Evolutionary conservation across 2,888 invertebrate species (phyloP).

Genomic region (Dynastes grantii): DNA sequence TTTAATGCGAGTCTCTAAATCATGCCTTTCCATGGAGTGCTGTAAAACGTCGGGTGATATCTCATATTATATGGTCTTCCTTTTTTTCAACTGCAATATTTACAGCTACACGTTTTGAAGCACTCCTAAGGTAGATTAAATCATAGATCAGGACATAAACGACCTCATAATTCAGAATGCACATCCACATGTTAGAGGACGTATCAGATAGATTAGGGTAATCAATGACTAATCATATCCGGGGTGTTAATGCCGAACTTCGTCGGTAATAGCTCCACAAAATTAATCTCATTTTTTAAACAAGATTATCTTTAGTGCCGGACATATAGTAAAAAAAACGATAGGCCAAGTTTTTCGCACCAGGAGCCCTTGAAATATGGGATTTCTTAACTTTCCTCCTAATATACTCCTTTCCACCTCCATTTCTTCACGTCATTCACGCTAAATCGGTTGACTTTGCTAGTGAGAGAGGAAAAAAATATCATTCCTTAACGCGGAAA

Average conservation of each 20-base stretch:
- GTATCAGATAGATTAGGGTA: conserved; percentile 56
- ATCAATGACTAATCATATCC: conserved; percentile 59
- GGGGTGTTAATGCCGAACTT: conserved; percentile 56
- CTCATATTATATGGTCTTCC: too few species aligned
- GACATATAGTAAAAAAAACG: conserved; percentile 44
- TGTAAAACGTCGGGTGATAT: not conserved
- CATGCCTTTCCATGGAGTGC: not conserved
- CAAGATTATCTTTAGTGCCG: conserved; percentile 48
- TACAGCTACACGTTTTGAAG: too few species aligned
- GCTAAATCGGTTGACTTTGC: conserved; percentile 39
- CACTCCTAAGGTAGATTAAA: not conserved
- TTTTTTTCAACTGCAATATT: too few species aligned
- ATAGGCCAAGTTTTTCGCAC: conserved; percentile 27
- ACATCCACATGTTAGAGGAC: conserved; percentile 26
- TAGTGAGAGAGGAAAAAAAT: not conserved
- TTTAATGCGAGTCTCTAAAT: conserved; percentile 30
- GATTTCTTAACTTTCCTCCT: conserved; percentile 32
- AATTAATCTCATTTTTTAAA: conserved; percentile 49
- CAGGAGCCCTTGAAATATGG: conserved; percentile 35
- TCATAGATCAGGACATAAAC: conserved; percentile 16
- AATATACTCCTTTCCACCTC: conserved; percentile 34
- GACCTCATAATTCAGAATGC: conserved; percentile 40
- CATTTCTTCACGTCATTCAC: conserved; percentile 12
- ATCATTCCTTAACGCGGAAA: not conserved
- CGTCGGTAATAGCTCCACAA: conserved; percentile 28